Base-by-base conservation (phyloP, 2,113 vertebrate species). In the Scolopax mira region DNA sequence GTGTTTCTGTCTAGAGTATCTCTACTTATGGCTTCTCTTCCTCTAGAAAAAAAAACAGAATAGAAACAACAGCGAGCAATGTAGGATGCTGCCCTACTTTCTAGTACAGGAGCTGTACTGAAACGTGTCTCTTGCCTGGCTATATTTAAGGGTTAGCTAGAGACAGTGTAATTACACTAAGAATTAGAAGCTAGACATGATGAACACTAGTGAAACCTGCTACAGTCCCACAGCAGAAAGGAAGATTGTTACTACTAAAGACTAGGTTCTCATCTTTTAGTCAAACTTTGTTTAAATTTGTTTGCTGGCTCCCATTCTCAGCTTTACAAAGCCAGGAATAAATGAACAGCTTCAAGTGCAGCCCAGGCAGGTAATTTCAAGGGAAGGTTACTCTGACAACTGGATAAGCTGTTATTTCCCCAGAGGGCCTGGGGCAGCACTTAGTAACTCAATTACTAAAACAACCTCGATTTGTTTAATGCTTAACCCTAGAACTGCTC, bases 61-160 rank as follows among this genome's bases (percentile, higher is more conserved):
- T 46, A 80, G 62, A 87, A 89, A 58, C 37, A 74, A 42, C 46
- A 79, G 70, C 37, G 73, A 88, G 75, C 12, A 30, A 35, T 21
- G 91, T 90, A 89, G 95, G 83, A 86, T 84, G 69, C 42, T 61
- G 84, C 21, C 80, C 91, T 90, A 84, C 80, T 94, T 96, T 71
- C 72, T 83, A 81, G 61, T 16, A 49, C 49, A 35, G 27, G 30
- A 90, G 60, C 83, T 60, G 55, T 78, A 71, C 37, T 60, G 39
- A 83, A 74, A 74, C 23, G n/a, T 83, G 72, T 90, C 27, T 3
- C 95, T 90, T 70, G 52, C 17, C 24, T 74, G 78, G 65, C 69
- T 90, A 41, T 84, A 78, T 79, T 94, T 86, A 93, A 93, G 72
- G 46, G 75, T 67, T 92, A 73, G 79, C 79, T 70, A 62, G 44